Evolutionary conservation across 2,888 invertebrate species (phyloP).

Genomic region (Sphaerophoria taeniata): DNA sequence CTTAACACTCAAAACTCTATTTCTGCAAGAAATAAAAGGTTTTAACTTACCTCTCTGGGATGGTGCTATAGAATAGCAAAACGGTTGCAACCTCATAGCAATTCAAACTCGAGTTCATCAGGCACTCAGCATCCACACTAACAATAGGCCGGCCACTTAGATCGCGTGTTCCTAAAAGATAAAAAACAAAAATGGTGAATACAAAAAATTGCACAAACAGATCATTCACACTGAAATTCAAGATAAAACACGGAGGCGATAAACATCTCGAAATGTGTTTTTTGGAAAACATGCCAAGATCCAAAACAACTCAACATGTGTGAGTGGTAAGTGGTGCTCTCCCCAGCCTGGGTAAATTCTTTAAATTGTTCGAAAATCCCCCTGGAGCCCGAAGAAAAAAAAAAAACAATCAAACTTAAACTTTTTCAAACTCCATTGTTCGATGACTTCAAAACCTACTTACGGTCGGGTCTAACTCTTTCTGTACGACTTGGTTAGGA

Average conservation of each 20-base stretch:
- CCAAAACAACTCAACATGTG: background rate
- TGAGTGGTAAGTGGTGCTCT: constrained; percentile 2
- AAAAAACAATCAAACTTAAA: constrained; percentile 44
- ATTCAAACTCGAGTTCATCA: constrained; percentile 85
- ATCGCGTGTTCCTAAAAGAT: constrained; percentile 87
- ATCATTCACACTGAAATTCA: constrained; percentile 58
- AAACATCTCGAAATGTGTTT: constrained; percentile 38
- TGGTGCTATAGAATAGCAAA: constrained; percentile 88
- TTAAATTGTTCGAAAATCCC: constrained; percentile 57
- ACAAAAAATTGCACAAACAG: constrained; percentile 37
- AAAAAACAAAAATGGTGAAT: constrained; percentile 48
- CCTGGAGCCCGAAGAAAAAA: background rate
- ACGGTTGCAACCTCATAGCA: constrained; percentile 88
- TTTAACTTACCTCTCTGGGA: constrained; percentile 86
- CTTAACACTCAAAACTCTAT: background rate
- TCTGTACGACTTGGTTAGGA: constrained; percentile 38
- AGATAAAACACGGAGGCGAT: constrained; percentile 48
- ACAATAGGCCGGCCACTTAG: constrained; percentile 87
- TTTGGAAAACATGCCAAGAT: background rate
- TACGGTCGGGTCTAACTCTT: constrained; percentile 28
- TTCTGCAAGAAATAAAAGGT: background rate
- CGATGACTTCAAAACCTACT: constrained; percentile 63
- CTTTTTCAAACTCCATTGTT: constrained; percentile 55
- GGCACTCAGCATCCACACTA: constrained; percentile 86
- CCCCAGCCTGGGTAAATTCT: constrained; percentile 43